These are phyloP conservation scores for Aphis craccivora DNA, from an alignment of 1,140 invertebrate genomes.

Conservation along the genomic window DNA sequence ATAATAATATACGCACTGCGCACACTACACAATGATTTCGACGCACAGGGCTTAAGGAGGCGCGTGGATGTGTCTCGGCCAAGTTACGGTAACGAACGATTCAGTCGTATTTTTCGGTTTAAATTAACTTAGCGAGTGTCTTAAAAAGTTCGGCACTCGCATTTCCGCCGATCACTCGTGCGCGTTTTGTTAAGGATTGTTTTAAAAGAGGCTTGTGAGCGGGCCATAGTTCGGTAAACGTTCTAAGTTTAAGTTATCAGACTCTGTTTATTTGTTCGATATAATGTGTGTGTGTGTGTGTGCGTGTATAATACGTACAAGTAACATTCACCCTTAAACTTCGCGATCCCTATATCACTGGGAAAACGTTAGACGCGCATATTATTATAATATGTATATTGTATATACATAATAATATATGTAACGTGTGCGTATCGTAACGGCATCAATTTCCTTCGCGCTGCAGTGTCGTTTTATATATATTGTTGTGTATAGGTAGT, in stretches of 20 bases:
- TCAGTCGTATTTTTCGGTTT: conserved; percentile 7
- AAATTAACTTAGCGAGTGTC: conserved; percentile 46
- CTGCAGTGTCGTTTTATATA: not conserved
- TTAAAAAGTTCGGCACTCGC: conserved; percentile 18
- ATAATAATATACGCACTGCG: too few relatives aligned
- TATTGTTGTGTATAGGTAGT: too few relatives aligned
- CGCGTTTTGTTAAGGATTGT: conserved; percentile 17
- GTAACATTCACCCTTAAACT: not conserved
- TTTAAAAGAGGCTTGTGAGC: not conserved
- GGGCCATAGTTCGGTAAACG: not conserved
- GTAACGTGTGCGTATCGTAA: not conserved
- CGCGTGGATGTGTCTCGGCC: not conserved
- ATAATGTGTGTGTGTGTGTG: not conserved
- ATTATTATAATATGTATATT: not conserved
- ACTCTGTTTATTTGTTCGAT: not conserved
- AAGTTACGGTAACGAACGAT: conserved; percentile 29
- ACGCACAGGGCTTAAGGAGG: not conserved
- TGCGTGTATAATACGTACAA: not conserved
- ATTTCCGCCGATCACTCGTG: not conserved
- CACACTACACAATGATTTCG: not conserved
- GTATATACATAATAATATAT: not conserved
- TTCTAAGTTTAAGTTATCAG: conserved; percentile 14
- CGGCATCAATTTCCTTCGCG: not conserved
- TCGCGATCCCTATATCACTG: not conserved
- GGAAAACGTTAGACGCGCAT: not conserved